Conservation (phyloP, 2,797 vertebrate species). For the Epinephelus awoara region DNA sequence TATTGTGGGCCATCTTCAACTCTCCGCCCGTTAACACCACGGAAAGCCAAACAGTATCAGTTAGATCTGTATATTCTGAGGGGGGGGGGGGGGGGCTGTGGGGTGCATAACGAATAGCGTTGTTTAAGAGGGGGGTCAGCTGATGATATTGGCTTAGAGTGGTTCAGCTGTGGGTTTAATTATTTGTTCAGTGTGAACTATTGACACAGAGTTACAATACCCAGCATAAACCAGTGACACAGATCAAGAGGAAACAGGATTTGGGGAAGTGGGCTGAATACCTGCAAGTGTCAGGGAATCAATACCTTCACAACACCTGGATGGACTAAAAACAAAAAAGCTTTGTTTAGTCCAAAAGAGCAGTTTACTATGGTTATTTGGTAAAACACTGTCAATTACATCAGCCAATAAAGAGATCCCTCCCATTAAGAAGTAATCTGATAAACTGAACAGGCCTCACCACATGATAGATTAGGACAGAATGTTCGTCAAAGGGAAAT, state of each 20-base stretch:
- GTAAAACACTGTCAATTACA: constrained; percentile 25
- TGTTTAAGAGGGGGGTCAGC: constrained; percentile 52
- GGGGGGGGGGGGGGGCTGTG: constrained; percentile 27
- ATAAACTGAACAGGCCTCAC: constrained; percentile 34
- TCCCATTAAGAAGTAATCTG: constrained; percentile 37
- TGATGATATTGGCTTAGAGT: constrained; percentile 54
- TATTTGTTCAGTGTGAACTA: constrained; percentile 56
- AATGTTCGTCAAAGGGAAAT: constrained; percentile 22
- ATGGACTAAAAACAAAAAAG: neutral
- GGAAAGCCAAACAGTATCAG: constrained; percentile 59
- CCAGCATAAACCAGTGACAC: constrained; percentile 31
- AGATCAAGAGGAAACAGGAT: constrained; percentile 56
- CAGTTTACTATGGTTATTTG: constrained; percentile 14
- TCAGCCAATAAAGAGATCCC: constrained; percentile 27
- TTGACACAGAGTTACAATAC: constrained; percentile 52
- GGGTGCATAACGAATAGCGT: constrained; percentile 32
- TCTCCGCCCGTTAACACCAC: constrained; percentile 42
- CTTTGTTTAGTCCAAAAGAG: constrained; percentile 6
- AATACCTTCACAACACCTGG: constrained; percentile 38
- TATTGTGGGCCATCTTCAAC: constrained; percentile 47
- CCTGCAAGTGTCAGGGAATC: constrained; percentile 39
- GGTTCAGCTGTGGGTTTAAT: constrained; percentile 62
- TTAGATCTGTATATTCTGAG: constrained; percentile 48
- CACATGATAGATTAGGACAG: constrained; percentile 32
- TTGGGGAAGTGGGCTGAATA: constrained; percentile 36